A percentile compares a stretch with the other conserved stretches of the same genome.
phyloP scores from a whole-genome alignment of 2,113 vertebrate species.

The Cisticola juncidis region DNA sequence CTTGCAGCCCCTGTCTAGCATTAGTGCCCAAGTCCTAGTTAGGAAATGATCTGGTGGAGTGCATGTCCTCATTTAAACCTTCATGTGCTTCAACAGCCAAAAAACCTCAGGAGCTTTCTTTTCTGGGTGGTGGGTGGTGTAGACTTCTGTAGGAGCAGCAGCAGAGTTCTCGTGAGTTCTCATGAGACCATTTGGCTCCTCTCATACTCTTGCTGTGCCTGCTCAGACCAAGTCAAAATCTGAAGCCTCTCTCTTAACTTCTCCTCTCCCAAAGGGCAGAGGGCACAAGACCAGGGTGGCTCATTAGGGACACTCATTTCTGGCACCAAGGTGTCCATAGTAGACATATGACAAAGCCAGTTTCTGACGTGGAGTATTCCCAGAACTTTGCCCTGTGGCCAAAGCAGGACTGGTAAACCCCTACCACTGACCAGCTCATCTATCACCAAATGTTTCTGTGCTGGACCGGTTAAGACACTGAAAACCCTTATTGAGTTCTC shows the following conservation, averaged over 20 bases:
- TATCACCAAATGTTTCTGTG: neutral
- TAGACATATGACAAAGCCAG: neutral
- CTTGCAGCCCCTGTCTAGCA: neutral
- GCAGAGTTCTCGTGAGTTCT: neutral
- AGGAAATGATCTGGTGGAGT: neutral
- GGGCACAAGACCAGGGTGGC: neutral
- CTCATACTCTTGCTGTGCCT: neutral
- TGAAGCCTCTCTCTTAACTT: neutral
- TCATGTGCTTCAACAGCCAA: neutral
- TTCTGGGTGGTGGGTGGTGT: neutral
- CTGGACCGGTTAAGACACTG: neutral
- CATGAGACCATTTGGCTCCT: neutral
- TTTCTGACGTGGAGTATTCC: neutral
- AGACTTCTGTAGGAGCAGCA: neutral
- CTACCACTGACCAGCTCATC: neutral
- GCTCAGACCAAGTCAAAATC: neutral
- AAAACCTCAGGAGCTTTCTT: neutral
- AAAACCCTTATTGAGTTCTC: neutral
- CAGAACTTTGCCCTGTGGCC: neutral
- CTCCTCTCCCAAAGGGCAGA: neutral
- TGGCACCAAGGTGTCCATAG: neutral
- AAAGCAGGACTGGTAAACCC: neutral
- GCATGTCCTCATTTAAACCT: slow-evolving; percentile 38
- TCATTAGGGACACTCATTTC: neutral
- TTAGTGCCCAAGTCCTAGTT: slow-evolving; percentile 20